Evolutionary conservation across 2,888 invertebrate genomes (phyloP).

Genomic region (Nephrotoma appendiculata): DNA sequence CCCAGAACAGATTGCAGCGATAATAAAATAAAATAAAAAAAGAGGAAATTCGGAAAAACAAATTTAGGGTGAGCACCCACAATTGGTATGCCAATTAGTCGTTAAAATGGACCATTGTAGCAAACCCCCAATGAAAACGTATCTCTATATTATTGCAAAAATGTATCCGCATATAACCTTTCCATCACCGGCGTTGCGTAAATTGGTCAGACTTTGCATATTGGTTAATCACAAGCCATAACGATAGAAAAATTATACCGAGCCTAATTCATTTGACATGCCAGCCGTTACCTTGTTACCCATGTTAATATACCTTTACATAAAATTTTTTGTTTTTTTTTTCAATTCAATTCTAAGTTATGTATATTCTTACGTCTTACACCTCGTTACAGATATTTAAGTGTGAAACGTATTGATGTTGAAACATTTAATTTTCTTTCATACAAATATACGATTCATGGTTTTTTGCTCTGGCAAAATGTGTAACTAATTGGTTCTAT

Average conservation of each 20-base stretch:
- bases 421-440: background rate
- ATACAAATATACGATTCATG: background rate
- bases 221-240: too few species aligned
- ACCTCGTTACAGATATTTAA: background rate
- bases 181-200: too few species aligned
- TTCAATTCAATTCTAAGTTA: background rate
- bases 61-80: too few species aligned
- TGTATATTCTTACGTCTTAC: background rate
- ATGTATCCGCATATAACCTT: too few species aligned
- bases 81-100: too few species aligned
- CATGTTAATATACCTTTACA: background rate
- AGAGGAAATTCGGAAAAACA: too few species aligned
- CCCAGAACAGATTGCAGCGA: too few species aligned
- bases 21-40: too few species aligned
- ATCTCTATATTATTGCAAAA: too few species aligned
- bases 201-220: too few species aligned
- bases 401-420: background rate
- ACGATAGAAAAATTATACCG: background rate
- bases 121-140: too few species aligned
- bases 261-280: background rate
- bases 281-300: background rate
- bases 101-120: too few species aligned
- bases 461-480: background rate
- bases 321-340: background rate
- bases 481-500: background rate